phyloP scores from a whole-genome alignment of 2,888 invertebrate species.

The Lepidochrysops patricia region DNA sequence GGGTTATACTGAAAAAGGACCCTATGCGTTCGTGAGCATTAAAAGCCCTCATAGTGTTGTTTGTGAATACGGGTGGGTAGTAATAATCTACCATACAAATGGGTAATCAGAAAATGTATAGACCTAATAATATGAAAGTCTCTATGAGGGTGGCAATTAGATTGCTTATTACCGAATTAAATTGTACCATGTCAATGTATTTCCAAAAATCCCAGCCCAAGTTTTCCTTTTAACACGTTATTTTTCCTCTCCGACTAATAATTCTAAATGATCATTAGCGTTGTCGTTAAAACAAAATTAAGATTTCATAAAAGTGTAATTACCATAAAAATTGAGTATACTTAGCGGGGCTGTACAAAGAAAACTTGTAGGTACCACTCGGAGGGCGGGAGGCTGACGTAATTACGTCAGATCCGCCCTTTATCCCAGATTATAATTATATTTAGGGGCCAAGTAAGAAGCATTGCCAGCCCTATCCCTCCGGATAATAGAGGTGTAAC shows the following conservation, averaged over 20 bases:
- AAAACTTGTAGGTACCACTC: conserved; percentile 23
- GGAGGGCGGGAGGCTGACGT: conserved; percentile 27
- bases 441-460: conserved; percentile 33
- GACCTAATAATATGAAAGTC: too few relatives aligned
- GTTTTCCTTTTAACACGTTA: not conserved
- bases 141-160: too few relatives aligned
- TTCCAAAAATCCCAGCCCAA: not conserved
- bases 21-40: too few relatives aligned
- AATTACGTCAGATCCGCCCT: conserved; percentile 44
- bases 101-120: too few relatives aligned
- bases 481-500: conserved; percentile 13
- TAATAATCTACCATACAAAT: too few relatives aligned
- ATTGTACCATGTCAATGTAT: not conserved
- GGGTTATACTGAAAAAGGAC: too few relatives aligned
- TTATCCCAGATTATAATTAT: conserved; percentile 42
- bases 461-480: conserved; percentile 13
- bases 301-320: conserved; percentile 53
- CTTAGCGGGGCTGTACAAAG: conserved; percentile 33
- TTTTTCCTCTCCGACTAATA: not conserved
- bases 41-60: too few relatives aligned
- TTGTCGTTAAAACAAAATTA: conserved; percentile 7
- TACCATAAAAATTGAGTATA: conserved; percentile 60
- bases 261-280: conserved; percentile 4
- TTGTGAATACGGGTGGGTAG: too few relatives aligned
- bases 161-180: too few relatives aligned